Conservation (phyloP, 1,140 invertebrate species). For the Macrostomum lignano region DNA sequence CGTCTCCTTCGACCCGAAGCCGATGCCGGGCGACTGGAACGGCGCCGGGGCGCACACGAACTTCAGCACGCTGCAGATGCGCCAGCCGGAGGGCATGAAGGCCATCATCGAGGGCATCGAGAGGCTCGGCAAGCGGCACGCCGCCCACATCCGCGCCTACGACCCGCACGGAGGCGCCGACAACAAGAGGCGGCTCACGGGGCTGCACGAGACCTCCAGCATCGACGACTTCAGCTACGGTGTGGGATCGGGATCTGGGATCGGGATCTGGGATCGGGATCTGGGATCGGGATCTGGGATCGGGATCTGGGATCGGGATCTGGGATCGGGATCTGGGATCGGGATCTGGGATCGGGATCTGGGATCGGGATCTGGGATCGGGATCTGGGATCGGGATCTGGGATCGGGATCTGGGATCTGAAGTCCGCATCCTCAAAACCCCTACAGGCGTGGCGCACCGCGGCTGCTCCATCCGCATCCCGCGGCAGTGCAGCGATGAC, state of each 20-base stretch:
- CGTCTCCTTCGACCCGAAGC: slow-evolving; percentile 59
- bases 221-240: slow-evolving; percentile 25
- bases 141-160: slow-evolving; percentile 57
- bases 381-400: too few species aligned
- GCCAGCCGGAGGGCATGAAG: slow-evolving; percentile 46
- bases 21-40: slow-evolving; percentile 52
- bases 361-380: too few species aligned
- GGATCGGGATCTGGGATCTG: too few species aligned
- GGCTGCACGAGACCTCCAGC: slow-evolving; percentile 26
- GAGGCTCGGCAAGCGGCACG: slow-evolving; percentile 47
- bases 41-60: slow-evolving; percentile 62
- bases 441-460: slow-evolving; percentile 48
- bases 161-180: slow-evolving; percentile 39
- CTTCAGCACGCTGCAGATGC: slow-evolving; percentile 61
- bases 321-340: too few species aligned
- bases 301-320: too few species aligned
- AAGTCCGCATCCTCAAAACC: background rate
- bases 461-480: slow-evolving; percentile 37
- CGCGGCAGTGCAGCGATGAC: too few species aligned
- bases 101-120: slow-evolving; percentile 34
- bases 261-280: too few species aligned
- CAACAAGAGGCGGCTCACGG: slow-evolving; percentile 29
- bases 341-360: too few species aligned
- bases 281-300: too few species aligned
- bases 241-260: too few species aligned